Conservation (phyloP, 1,140 invertebrate genomes). For the Ostrea denselamellosa region DNA sequence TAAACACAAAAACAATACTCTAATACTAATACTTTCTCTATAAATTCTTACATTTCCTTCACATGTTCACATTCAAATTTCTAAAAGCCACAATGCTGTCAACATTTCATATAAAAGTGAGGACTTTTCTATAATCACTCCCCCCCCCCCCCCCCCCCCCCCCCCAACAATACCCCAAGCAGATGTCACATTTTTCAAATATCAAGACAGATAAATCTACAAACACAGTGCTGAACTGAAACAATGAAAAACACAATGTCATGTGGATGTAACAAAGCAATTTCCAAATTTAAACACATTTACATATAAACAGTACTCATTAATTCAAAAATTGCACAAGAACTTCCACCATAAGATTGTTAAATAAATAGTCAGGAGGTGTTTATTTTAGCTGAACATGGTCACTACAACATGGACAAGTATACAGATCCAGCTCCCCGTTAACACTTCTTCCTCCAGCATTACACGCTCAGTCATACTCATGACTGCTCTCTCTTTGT, state of each 20-base stretch:
- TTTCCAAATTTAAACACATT: neutral
- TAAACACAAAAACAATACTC: neutral
- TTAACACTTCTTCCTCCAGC: neutral
- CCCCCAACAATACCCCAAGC: neutral
- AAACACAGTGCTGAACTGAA: neutral
- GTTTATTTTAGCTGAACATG: neutral
- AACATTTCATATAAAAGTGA: neutral
- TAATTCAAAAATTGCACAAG: neutral
- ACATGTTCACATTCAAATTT: neutral
- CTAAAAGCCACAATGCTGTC: neutral
- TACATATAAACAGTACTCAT: neutral
- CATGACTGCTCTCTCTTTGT: constrained; percentile 70
- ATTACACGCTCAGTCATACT: constrained; percentile 63
- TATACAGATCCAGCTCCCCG: too few relatives aligned
- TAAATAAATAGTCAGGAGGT: neutral
- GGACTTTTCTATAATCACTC: neutral
- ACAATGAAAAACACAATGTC: neutral
- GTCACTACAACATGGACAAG: neutral
- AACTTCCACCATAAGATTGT: constrained; percentile 24
- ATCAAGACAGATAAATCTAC: neutral
- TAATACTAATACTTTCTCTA: neutral
- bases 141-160: too few relatives aligned
- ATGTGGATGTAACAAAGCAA: neutral
- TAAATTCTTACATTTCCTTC: neutral
- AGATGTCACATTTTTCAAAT: neutral